Base-by-base conservation (phyloP, 2,113 vertebrate species). In the Actenoides lindsayi region DNA sequence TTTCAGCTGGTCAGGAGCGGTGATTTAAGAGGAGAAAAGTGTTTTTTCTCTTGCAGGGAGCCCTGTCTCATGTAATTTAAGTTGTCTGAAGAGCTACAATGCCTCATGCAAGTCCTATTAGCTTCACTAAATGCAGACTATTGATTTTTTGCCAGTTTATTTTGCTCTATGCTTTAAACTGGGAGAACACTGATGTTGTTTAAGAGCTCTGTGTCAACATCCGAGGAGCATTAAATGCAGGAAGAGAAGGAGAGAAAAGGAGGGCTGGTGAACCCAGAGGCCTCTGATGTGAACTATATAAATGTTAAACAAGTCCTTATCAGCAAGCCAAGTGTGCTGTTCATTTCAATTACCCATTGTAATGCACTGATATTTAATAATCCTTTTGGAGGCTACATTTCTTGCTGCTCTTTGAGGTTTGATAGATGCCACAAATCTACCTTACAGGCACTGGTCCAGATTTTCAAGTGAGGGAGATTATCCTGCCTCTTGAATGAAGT, bases 141-240 rank as follows among this genome's bases (percentile, higher is more conserved):
- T 96, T 95, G 96, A 97, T 97, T 97, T 97, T 96, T 97, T 94
- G 95, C 96, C 96, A 93, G 95, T 97, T 96, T 96, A 94, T 94
- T 97, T 96, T 96, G 83, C 96, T 95, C 86, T 46, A 20, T n/a
- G 80, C 94, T 96, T 90, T 83, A 96, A 96, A 94, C 92, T 95
- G 95, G 94, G 94, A 89, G 95, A 94, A 84, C 91, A 62, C 46
- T 76, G 95, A 76, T 92, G 91, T 84, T 89, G 92, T 87, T 92
- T 89, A 95, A 93, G 96, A 95, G 95, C 94, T 87, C 91, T 63
- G 67, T 94, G 96, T 97, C 96, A 94, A 95, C 96, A 97, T 81
- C 94, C 94, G 59, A 94, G 81, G 53, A 96, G 89, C 89, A 89
- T 79, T 91, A 89, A 94, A 87, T 23, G 87, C 86, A 78, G 80